These are phyloP conservation scores for Pentamera pediparva DNA, from an alignment of 53 echinoderm and acorn worm genomes.

Conservation along the genomic window DNA sequence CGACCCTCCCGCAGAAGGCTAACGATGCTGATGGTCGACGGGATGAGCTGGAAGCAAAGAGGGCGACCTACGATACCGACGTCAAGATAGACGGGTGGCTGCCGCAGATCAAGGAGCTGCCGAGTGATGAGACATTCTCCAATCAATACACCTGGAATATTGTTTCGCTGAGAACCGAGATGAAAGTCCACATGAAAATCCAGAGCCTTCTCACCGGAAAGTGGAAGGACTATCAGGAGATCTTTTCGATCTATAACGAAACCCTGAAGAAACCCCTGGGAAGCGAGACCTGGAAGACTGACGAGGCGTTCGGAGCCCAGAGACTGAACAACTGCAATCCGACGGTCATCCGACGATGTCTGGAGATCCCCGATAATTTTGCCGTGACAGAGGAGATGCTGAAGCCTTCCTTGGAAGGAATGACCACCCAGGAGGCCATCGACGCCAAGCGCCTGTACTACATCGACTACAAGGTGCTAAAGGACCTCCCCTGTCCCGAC, in stretches of 20 bases:
- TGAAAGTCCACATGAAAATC: constrained; percentile 2
- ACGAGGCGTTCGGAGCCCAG: constrained; percentile 54
- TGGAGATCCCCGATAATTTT: constrained; percentile 50
- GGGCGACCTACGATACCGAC: neutral
- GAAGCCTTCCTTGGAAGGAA: constrained; percentile 54
- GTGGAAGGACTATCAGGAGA: constrained; percentile 2
- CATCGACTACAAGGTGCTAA: constrained; percentile 59
- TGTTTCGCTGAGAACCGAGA: neutral
- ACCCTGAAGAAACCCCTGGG: neutral
- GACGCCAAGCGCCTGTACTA: constrained; percentile 65
- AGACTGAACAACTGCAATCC: constrained; percentile 58
- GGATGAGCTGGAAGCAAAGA: neutral
- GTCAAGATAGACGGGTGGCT: neutral
- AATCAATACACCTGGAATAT: neutral
- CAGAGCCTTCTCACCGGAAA: neutral
- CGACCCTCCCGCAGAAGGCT: constrained; percentile 30
- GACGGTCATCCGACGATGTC: constrained; percentile 41
- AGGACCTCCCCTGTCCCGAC: constrained; percentile 40
- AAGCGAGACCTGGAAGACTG: constrained; percentile 38
- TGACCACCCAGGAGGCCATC: constrained; percentile 70
- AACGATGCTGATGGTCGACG: neutral
- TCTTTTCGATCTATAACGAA: neutral
- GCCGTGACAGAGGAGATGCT: constrained; percentile 62
- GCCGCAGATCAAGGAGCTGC: constrained; percentile 7
- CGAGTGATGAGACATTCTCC: constrained; percentile 2